Evolutionary conservation across 2,113 vertebrate species (phyloP).

Genomic region (Naja naja): DNA sequence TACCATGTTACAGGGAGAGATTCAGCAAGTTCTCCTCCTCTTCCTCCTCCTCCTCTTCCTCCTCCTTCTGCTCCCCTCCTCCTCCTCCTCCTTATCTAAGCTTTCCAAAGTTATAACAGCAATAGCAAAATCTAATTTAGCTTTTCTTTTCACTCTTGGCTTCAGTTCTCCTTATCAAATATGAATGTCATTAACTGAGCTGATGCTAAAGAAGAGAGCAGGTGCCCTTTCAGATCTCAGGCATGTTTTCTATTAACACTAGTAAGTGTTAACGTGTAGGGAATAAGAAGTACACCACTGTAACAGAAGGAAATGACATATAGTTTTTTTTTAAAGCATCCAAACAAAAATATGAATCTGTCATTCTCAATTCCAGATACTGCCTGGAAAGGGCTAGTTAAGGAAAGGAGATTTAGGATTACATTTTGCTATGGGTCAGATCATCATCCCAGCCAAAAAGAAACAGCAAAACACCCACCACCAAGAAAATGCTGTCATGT

Average conservation of each 20-base stretch:
- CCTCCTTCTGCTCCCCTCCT: neutral
- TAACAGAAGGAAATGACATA: constrained; percentile 48
- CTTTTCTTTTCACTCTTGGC: constrained; percentile 14
- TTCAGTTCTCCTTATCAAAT: neutral
- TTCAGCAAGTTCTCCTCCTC: neutral
- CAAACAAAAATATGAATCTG: constrained; percentile 13
- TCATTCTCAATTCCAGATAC: neutral
- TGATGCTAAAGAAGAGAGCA: neutral
- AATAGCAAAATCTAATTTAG: neutral
- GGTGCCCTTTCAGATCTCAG: constrained; percentile 14
- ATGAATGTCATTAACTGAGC: constrained; percentile 12
- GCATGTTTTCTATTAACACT: constrained; percentile 22
- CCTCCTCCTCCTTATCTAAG: neutral
- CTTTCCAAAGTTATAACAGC: neutral
- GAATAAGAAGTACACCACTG: constrained; percentile 34
- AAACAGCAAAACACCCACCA: neutral
- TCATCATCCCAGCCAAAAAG: neutral
- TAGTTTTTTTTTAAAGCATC: constrained; percentile 30
- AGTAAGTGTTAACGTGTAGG: constrained; percentile 23
- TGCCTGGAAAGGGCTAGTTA: neutral
- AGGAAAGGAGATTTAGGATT: neutral
- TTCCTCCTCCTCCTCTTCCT: neutral
- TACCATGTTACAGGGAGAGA: neutral
- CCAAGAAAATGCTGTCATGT: neutral
- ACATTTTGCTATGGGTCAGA: constrained; percentile 31